Evolutionary conservation across 2,797 vertebrate genomes (phyloP), one percentile per base, ranked within the genome.

Genomic region (Acropternis orthonyx): DNA sequence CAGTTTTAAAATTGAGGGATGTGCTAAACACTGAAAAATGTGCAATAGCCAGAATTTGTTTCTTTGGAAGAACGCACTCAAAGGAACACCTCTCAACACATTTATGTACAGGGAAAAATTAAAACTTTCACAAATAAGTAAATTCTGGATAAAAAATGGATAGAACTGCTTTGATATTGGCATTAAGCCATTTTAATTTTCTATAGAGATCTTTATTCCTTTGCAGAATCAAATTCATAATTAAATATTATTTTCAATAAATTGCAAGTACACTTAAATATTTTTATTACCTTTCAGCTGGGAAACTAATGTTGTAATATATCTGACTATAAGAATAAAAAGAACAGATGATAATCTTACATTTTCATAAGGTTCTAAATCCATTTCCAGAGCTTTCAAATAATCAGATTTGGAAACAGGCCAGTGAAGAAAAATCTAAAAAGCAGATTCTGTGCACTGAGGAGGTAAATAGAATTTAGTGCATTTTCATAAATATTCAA

Each of bases 121-220:
- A 27, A 13, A 89, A 23, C 37, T 92, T 93, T 68, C 49, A 63
- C 49, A 83, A 91, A 66, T 44, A 86, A n/a, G 10, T 68, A 76
- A 88, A 81, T 16, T 67, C 43, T 41, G 20, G 15, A 63, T 89
- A 88, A 88, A 93, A 90, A 61, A 88, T 80, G 16, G 36, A 28
- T 36, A 80, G 44, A 92, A 66, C 4, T 0, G 2, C 36, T 92
- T 76, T 91, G 69, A 81, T 24, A 41, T 48, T 93, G 91, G 67
- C 83, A 76, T 12, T 24, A 56, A 44, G 77, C 73, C 81, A 85
- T 77, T 94, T 88, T 90, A 86, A 85, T 89, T 81, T 86, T 93
- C 79, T 90, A 26, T 55, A 85, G 44, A 59, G 39, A 77, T 51
- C 55, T 89, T 77, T 68, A 79, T 85, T 89, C 34, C 58, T 82